These are phyloP conservation scores for Notolabrus celidotus DNA, from an alignment of 2,797 vertebrate species.

Conservation along the genomic window DNA sequence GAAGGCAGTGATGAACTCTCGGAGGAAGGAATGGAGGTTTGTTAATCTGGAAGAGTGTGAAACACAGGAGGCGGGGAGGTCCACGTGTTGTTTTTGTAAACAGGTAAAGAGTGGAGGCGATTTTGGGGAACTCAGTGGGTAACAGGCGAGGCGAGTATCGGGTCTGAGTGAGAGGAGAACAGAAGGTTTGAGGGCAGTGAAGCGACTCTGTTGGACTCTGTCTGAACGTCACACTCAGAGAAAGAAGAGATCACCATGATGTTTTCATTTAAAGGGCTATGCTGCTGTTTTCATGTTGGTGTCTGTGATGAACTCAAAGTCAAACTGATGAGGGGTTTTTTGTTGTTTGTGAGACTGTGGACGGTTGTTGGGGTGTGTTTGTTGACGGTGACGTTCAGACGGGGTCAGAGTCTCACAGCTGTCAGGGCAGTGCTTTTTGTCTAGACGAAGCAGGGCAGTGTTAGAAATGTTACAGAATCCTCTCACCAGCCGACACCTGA, in stretches of 20 bases:
- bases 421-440: slow-evolving; percentile 61
- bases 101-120: not conserved
- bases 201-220: slow-evolving; percentile 6
- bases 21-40: not conserved
- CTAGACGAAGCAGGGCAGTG: slow-evolving; percentile 65
- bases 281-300: not conserved
- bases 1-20: slow-evolving; percentile 30
- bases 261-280: not conserved
- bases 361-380: not conserved
- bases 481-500: slow-evolving; percentile 39
- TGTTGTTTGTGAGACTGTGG: not conserved
- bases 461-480: slow-evolving; percentile 15
- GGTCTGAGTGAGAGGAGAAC: slow-evolving; percentile 21
- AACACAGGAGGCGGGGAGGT: slow-evolving; percentile 18
- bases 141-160: slow-evolving; percentile 28
- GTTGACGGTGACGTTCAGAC: not conserved
- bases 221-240: slow-evolving; percentile 9
- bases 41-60: not conserved
- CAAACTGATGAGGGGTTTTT: too few species aligned
- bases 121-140: slow-evolving; percentile 31
- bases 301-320: too few species aligned
- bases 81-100: slow-evolving; percentile 6
- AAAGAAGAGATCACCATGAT: not conserved
- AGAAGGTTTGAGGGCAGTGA: slow-evolving; percentile 55
- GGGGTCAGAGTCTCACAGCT: slow-evolving; percentile 15